Evolutionary conservation across 2,797 vertebrate genomes (phyloP).

Genomic region (Psittacula echo): DNA sequence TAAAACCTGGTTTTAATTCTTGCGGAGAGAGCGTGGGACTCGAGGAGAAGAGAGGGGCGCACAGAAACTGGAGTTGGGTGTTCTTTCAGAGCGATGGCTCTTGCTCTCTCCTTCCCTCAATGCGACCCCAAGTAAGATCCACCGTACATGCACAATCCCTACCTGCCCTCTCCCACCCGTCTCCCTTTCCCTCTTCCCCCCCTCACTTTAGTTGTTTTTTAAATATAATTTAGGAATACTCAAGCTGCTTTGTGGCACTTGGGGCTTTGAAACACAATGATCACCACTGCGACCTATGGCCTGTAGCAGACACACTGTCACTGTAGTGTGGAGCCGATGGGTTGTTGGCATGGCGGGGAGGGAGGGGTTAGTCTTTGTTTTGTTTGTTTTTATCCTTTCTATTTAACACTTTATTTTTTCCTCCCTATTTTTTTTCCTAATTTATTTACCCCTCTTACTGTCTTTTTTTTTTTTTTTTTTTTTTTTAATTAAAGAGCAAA

Average conservation of each 20-base stretch:
- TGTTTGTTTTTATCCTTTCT: conserved; percentile 71
- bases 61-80: conserved; percentile 51
- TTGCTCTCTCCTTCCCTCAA: conserved; percentile 55
- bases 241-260: conserved; percentile 49
- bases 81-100: conserved; percentile 19
- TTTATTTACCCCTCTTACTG: conserved; percentile 82
- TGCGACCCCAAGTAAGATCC: conserved; percentile 34
- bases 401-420: conserved; percentile 76
- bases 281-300: conserved; percentile 52
- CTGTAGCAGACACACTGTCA: conserved; percentile 64
- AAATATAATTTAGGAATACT: conserved; percentile 62
- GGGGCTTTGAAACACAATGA: conserved; percentile 53
- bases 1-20: conserved; percentile 44
- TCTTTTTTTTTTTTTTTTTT: conserved; percentile 61
- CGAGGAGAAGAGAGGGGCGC: conserved; percentile 18
- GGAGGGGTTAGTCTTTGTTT: conserved; percentile 54
- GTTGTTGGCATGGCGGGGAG: conserved; percentile 53
- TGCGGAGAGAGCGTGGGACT: conserved; percentile 42
- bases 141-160: conserved; percentile 60
- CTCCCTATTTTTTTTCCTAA: conserved; percentile 80
- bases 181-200: background rate
- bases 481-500: conserved; percentile 84
- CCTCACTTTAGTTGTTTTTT: conserved; percentile 54
- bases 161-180: conserved; percentile 20
- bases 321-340: conserved; percentile 66